These are phyloP conservation scores for Protaetia brevitarsis DNA, from an alignment of 1,140 invertebrate genomes.

Conservation along the genomic window DNA sequence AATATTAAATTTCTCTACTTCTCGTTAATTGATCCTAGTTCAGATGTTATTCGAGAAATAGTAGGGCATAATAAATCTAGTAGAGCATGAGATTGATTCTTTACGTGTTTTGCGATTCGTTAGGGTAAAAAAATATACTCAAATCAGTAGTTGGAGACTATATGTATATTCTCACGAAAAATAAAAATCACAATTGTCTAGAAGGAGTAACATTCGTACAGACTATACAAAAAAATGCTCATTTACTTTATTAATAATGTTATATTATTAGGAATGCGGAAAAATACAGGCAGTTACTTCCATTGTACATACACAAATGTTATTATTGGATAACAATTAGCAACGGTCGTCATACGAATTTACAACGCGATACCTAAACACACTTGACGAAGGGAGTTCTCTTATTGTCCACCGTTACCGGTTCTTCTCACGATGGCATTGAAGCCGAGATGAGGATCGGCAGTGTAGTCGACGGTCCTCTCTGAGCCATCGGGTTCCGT, in stretches of 20 bases:
- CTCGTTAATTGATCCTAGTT: too few relatives aligned
- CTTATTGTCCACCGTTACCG: neutral
- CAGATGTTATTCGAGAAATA: too few relatives aligned
- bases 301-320: neutral
- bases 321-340: neutral
- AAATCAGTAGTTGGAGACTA: neutral
- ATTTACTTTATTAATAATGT: slow-evolving; percentile 5
- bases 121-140: neutral
- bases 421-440: slow-evolving; percentile 29
- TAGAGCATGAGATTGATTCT: too few relatives aligned
- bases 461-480: slow-evolving; percentile 31
- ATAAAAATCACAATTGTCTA: slow-evolving; percentile 4
- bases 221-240: slow-evolving; percentile 7
- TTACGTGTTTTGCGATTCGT: neutral
- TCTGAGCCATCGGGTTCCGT: slow-evolving; percentile 33
- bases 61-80: too few relatives aligned
- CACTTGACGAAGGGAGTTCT: neutral
- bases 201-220: neutral
- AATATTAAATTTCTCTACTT: too few relatives aligned
- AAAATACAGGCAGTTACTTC: slow-evolving; percentile 6
- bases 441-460: slow-evolving; percentile 28
- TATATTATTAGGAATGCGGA: slow-evolving; percentile 7
- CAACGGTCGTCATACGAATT: slow-evolving; percentile 13
- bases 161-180: neutral
- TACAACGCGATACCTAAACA: neutral